Evolutionary conservation across 53 echinoderm and acorn worm species (phyloP).

Genomic region (Zoroaster sp.): DNA sequence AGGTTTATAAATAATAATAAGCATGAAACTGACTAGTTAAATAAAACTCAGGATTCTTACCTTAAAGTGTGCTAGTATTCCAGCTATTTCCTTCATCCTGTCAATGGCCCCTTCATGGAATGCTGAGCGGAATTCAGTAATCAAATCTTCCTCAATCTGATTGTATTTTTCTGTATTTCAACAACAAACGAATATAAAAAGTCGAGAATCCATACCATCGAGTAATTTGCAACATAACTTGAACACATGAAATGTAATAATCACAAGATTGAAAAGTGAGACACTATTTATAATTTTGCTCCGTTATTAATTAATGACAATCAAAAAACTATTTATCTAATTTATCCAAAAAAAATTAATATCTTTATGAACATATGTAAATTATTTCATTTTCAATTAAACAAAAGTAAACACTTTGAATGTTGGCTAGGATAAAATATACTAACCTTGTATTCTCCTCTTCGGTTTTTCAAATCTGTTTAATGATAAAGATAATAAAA

Average conservation of each 20-base stretch:
- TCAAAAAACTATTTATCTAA: no score
- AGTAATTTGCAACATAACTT: no score
- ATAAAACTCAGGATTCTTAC: no score
- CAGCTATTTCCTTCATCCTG: constrained; percentile 91
- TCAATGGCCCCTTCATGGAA: constrained; percentile 68
- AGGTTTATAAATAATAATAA: no score
- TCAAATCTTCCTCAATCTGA: constrained; percentile 90
- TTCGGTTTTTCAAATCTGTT: constrained; percentile 94
- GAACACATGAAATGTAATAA: no score
- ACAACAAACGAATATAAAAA: neutral
- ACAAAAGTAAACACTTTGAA: neutral
- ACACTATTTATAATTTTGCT: no score
- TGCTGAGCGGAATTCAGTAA: constrained; percentile 76
- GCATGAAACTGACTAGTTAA: no score
- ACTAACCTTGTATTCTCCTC: constrained; percentile 85
- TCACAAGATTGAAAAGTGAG: no score
- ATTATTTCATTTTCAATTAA: neutral
- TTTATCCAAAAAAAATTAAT: neutral
- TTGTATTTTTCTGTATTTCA: constrained; percentile 81
- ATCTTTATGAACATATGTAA: no score
- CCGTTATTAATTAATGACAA: no score
- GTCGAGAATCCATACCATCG: no score
- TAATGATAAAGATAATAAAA: neutral
- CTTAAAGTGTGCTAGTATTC: constrained; percentile 90
- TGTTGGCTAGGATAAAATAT: neutral